phyloP scores from a whole-genome alignment of 2,797 vertebrate genomes.

The Siniperca undulata region DNA sequence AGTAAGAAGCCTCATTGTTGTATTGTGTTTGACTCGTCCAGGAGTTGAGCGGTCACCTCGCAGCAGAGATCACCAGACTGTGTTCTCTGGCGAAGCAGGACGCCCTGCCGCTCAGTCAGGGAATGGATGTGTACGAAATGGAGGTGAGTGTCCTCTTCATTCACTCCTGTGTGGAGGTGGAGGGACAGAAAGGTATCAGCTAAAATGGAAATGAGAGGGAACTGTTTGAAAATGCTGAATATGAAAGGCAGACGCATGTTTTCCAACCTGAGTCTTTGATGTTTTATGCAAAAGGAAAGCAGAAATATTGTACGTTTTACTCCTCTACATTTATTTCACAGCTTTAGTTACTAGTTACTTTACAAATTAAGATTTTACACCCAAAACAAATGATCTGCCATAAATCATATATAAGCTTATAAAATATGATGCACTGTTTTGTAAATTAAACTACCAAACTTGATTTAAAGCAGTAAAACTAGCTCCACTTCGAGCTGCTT shows the following conservation, averaged over 20 bases:
- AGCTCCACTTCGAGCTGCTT: too few relatives aligned
- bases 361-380: too few relatives aligned
- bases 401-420: too few relatives aligned
- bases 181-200: not conserved
- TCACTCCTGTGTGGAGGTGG: not conserved
- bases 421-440: too few relatives aligned
- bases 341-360: too few relatives aligned
- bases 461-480: too few relatives aligned
- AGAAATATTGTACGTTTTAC: too few relatives aligned
- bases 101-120: slow-evolving; percentile 49
- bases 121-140: slow-evolving; percentile 76
- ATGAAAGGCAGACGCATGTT: too few relatives aligned
- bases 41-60: slow-evolving; percentile 81
- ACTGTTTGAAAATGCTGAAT: not conserved
- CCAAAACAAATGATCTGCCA: too few relatives aligned
- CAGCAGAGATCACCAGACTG: slow-evolving; percentile 78
- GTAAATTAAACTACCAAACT: too few relatives aligned
- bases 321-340: too few relatives aligned
- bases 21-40: slow-evolving; percentile 32
- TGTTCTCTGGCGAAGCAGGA: slow-evolving; percentile 74
- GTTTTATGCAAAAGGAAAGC: not conserved
- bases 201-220: not conserved
- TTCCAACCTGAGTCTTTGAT: not conserved
- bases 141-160: slow-evolving; percentile 70
- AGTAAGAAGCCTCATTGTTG: not conserved